Base-by-base conservation (phyloP, 2,888 invertebrate species). In the Caenorhabditis sp. region DNA sequence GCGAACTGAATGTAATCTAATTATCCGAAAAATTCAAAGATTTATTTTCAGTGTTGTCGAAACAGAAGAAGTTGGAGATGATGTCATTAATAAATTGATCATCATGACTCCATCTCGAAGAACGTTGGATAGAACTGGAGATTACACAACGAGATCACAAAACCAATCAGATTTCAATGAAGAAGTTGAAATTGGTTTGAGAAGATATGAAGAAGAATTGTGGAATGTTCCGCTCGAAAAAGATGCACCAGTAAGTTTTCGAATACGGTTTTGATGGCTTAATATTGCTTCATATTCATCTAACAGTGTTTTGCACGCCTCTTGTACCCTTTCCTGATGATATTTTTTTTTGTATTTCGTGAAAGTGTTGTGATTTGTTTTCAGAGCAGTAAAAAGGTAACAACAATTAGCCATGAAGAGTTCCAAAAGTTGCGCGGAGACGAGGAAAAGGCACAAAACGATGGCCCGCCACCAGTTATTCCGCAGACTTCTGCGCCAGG, bases 131-230 rank as follows among this genome's bases (percentile, higher is more conserved):
- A 92, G 94, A 57, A 94, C 94, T 2, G 95, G 94, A 0, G 95
- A 78, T 37, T 79, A 76, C 53, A 64, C 73, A 21, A 93, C 94
- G 0, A 91, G 97, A 77, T 93, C 94, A 51, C 96, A 96, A 91
- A 95, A 97, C 90, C 93, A 94, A 10, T 94, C 95, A 89, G 95
- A 97, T 87, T 90, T 97, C 83, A 95, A 93, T 83, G 93, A 95
- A 90, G 93, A 94, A 54, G 99, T 99, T 83, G 95, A 96, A 83
- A 95, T 97, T 88, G 97, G 97, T n/a, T 91, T 99, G 23, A 92
- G 92, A 87, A 93, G 94, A 84, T 99, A 97, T 84, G 97, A 99
- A 89, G 95, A 96, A 88, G 95, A 96, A 87, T 89, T 97, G 64
- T 94, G 94, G 94, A 92, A 76, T 57, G 79, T 66, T 17, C 75